Evolutionary conservation across 2,888 invertebrate species (phyloP), one percentile per base, ranked within the genome.

Genomic region (Lydus trimaculatus): DNA sequence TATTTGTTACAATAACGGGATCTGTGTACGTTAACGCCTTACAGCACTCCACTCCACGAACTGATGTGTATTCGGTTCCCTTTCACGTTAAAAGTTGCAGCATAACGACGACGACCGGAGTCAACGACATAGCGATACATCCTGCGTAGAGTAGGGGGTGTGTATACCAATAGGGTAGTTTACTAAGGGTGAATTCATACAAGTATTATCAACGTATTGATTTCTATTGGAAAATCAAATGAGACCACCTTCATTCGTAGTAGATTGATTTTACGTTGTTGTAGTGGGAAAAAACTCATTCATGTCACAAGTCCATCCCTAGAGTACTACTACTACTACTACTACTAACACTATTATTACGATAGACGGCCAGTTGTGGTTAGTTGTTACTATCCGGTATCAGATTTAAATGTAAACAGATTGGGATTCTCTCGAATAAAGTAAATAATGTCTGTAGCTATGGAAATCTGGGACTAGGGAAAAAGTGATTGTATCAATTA

Each of bases 51-150:
- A 56, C 56, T 43, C 66, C 64, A 63, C 71, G 67, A 72, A 70
- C 71, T 67, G 67, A 70, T 69, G 48, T 23, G 72, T 63, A 72
- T 68, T 69, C 71, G 71, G 63, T 59, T 73, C 75, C 69, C 75
- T 72, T 75, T 73, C 68, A 75, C 73, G 72, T 73, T 64, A 66
- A 56, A n/a, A 64, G 58, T 59, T 61, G 72, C 64, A 61, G 73
- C 71, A 63, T n/a, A 61, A 60, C 66, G 56, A 23, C 56, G 28
- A 17, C 39, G n/a, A n/a, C n/a, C n/a, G 25, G 72, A 73, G 73
- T 73, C 72, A 72, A 74, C 74, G 75, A 73, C 75, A 75, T 72
- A 72, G 72, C 73, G 64, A 69, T 71, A 69, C 73, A 73, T 67
- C 66, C 64, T 56, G 36, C 68, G 58, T 31, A 65, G 72, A 73